Percentiles rank a stretch among this genome's conserved stretches.
These are phyloP conservation scores for Siderastrea radians DNA, from an alignment of 92 coral and sea anemone species.

Conservation along the genomic window DNA sequence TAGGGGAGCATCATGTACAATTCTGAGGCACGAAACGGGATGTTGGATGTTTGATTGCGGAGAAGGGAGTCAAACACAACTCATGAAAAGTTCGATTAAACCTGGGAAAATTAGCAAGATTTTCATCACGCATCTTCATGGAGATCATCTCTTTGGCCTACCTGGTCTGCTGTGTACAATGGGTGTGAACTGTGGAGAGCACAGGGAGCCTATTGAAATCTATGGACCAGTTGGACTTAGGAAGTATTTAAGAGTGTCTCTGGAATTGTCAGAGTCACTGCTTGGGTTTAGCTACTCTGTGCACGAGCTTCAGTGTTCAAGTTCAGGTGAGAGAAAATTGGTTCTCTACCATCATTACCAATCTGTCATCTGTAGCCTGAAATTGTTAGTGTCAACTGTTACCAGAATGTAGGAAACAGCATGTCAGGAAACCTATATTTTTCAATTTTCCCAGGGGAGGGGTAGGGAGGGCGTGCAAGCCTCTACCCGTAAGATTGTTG, in stretches of 20 bases:
- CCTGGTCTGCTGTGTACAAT: constrained; percentile 95
- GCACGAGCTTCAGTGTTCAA: constrained; percentile 81
- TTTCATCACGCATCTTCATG: constrained; percentile 96
- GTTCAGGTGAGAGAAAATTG: constrained; percentile 14
- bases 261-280: constrained; percentile 83
- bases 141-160: constrained; percentile 96
- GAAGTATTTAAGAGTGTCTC: constrained; percentile 74
- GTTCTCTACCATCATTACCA: background rate
- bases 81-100: constrained; percentile 86
- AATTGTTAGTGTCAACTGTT: background rate
- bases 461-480: too few relatives aligned
- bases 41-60: constrained; percentile 99
- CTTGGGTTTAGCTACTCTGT: constrained; percentile 88
- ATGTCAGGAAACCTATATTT: too few relatives aligned
- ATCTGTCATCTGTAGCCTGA: background rate
- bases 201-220: constrained; percentile 74
- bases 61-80: constrained; percentile 93
- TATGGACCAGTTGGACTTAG: constrained; percentile 95
- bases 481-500: too few relatives aligned
- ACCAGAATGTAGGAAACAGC: too few relatives aligned
- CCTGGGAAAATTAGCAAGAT: constrained; percentile 90
- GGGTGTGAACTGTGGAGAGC: constrained; percentile 78
- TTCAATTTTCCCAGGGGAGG: too few relatives aligned
- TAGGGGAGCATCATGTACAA: constrained; percentile 92
- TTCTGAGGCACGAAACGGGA: constrained; percentile 79